Percentiles rank a stretch among this genome's conserved stretches.
phyloP scores from a whole-genome alignment of 1,140 invertebrate species.

The Antheraea mylitta region DNA sequence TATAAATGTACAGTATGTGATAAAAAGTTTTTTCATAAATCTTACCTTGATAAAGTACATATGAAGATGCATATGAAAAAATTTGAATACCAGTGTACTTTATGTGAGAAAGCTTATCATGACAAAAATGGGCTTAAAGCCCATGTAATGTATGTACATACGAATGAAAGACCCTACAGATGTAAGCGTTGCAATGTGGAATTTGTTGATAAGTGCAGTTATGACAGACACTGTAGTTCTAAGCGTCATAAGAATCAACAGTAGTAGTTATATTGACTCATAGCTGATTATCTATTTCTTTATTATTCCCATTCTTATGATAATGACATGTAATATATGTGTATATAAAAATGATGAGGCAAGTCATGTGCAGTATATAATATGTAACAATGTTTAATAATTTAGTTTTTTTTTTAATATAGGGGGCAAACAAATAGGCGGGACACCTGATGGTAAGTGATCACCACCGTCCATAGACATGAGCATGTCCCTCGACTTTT shows the following conservation, averaged over 20 bases:
- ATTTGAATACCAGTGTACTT: constrained; percentile 10
- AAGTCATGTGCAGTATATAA: too few species aligned
- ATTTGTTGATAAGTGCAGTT: background rate
- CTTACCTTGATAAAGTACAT: constrained; percentile 9
- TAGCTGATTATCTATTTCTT: too few species aligned
- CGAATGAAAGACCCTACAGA: background rate
- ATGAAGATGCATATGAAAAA: constrained; percentile 10
- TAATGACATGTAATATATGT: too few species aligned
- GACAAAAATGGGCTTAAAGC: background rate
- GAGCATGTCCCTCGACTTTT: too few species aligned
- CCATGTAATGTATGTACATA: constrained; percentile 6
- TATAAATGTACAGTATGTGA: constrained; percentile 18
- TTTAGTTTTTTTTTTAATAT: too few species aligned
- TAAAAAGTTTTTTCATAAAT: constrained; percentile 9
- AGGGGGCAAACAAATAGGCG: too few species aligned
- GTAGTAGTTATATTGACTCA: background rate
- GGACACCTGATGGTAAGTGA: too few species aligned
- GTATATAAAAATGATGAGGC: too few species aligned
- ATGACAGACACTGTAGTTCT: background rate
- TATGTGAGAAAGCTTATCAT: background rate
- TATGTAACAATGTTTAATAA: too few species aligned
- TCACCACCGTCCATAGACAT: too few species aligned
- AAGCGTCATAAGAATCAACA: background rate
- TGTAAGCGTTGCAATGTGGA: background rate
- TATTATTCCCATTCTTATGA: too few species aligned